Evolutionary conservation across 2,888 invertebrate species (phyloP), one percentile per base, ranked within the genome.

Genomic region (Gnatocerus cornutus): DNA sequence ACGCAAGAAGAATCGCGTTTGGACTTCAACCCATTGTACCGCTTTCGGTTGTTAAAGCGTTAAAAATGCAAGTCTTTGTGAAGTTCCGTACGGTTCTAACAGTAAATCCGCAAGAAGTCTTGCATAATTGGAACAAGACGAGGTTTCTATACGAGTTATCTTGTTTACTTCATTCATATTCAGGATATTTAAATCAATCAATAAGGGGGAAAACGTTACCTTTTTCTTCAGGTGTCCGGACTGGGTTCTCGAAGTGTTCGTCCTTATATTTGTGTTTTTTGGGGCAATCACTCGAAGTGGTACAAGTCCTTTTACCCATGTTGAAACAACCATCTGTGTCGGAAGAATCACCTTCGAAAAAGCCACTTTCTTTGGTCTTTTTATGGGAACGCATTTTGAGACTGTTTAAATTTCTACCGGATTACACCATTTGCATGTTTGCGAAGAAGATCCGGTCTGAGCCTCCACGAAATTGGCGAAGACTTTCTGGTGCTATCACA

Each of bases 311-410:
- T 82, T 85, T 85, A 43, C 84, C 84, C 86, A 84, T 85, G 68
- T 88, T 89, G 85, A 87, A 87, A 74, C 86, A 87, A 71, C 81
- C 81, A 71, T 85, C 86, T 74, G 89, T 88, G 81, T 90, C 90
- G 79, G 89, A 88, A 81, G 89, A 88, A 82, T 90, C 91, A 77
- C 92, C 93, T 85, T 93, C 93, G 88, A 92, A 94, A 84, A 92
- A 94, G 73, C 93, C 93, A 84, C 93, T 93, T 87, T 94, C 94
- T 88, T 93, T 85, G 72, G 85, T 85, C 79, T 85, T 84, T 77
- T 85, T 85, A 78, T 85, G 85, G 73, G 80, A 80, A 77, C 85
- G 84, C 85, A 85, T 85, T 77, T 81, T 83, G 68, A 55, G 59
- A 53, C n/a, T 6, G 12, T 16, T 14, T 16, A 9, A 46, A 21